Evolutionary conservation across 2,888 invertebrate species (phyloP), one percentile per base, ranked within the genome.

Genomic region (Lasioglossum lativentre): DNA sequence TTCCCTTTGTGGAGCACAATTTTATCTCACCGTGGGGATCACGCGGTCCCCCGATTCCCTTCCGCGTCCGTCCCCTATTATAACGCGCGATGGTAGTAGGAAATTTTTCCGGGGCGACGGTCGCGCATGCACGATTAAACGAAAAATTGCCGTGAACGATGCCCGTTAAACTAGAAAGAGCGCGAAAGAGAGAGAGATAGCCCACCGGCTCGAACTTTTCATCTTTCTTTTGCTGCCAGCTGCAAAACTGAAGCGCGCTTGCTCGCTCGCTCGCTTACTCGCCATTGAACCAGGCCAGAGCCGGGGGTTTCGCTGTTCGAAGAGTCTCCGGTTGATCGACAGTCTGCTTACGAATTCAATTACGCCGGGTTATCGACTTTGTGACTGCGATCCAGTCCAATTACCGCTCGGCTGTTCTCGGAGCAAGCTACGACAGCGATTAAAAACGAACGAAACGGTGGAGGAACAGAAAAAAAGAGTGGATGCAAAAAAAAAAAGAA

Each of bases 261-360:
- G 80, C 59, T 10, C 74, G n/a, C n/a, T n/a, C n/a, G n/a, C n/a
- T n/a, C n/a, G n/a, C n/a, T n/a, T n/a, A n/a, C n/a, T 78, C 80
- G 83, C 80, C 66, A 71, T 78, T 73, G 82, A 78, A 75, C 72
- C 72, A 70, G n/a, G 73, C 75, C 83, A 73, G 40, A 4, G 38
- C 42, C 27, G 38, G n/a, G 73, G 77, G 71, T 73, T 84, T 70
- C 80, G 74, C 63, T 76, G 85, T 66, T 68, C 74, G 34, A 30
- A 63, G 73, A n/a, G 80, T 68, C 76, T 76, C 81, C 71, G 68
- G 87, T 88, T 88, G 89, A 91, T 91, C 90, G 91, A 88, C 86
- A 86, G 88, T 78, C 86, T 90, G 86, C 88, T 92, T 89, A 86
- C 85, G 83, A 87, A 92, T 92, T 92, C 90, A 90, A 88, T 90